Evolutionary conservation across 2,113 vertebrate species (phyloP), one percentile per base, ranked within the genome.

Genomic region (Ailuropoda melanoleuca): DNA sequence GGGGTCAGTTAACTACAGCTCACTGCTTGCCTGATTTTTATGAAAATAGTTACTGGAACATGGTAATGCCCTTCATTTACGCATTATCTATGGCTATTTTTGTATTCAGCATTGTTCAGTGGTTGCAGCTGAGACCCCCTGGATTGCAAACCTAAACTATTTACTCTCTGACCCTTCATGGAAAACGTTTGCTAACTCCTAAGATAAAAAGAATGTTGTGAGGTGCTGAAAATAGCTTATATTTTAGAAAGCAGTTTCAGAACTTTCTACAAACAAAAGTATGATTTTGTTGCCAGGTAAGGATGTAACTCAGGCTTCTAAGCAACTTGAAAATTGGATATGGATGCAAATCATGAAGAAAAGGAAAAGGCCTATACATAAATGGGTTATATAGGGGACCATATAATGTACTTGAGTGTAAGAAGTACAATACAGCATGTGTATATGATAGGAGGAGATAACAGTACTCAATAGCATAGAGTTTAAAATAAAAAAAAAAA

Each of bases 241-340:
- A 68, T 80, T 84, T 77, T 95, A 74, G 78, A 78, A 92, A 90
- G 74, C 15, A n/a, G 46, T 93, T 94, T 86, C 19, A 87, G 60
- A 92, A 82, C 60, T 82, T 93, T 53, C 6, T 92, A 62, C 21
- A 95, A 88, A 85, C 56, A 88, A 0, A 84, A 88, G 39, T 66
- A 6, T 92, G 46, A 93, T 93, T 93, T 50, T 96, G 4, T 81
- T 97, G 70, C 39, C 64, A 58, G 56, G 74, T 88, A 80, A 87
- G 34, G 29, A 64, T 92, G 2, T 60, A 83, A 43, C 34, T 93
- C 58, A 95, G n/a, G 85, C 39, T 91, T 92, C 46, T 34, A 60
- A 83, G 31, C 55, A 78, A 55, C 21, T 93, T 97, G 64, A 80
- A 83, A 93, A 92, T 95, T 46, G 89, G 29, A 74, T 62, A 34